Conservation (phyloP, 2,888 invertebrate species). For the Noctua pronuba region DNA sequence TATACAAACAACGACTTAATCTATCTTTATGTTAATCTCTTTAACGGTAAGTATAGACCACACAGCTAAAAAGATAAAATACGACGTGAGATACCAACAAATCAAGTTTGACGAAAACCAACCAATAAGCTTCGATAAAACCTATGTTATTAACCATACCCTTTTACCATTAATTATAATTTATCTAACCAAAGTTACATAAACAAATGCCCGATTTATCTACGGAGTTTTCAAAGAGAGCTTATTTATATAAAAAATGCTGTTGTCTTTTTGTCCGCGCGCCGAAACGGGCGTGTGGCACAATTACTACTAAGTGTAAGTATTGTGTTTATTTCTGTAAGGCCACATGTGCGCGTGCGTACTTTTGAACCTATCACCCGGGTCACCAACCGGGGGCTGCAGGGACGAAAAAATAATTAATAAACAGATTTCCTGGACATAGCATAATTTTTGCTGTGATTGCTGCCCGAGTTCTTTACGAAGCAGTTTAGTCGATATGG, state of each 20-base stretch:
- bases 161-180: conserved; percentile 60
- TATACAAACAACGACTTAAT: neutral
- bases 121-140: conserved; percentile 20
- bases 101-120: conserved; percentile 59
- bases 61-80: conserved; percentile 16
- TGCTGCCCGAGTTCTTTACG: neutral
- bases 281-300: conserved; percentile 84
- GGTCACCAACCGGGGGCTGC: conserved; percentile 54
- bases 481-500: neutral
- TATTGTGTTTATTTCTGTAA: conserved; percentile 88
- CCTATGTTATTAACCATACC: conserved; percentile 44
- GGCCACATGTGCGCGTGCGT: conserved; percentile 84
- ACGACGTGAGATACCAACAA: neutral
- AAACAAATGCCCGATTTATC: conserved; percentile 63
- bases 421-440: neutral
- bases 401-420: neutral
- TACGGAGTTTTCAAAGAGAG: conserved; percentile 82
- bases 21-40: neutral
- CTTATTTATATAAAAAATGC: conserved; percentile 83
- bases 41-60: neutral
- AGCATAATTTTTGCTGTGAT: no score
- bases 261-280: conserved; percentile 78
- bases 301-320: conserved; percentile 84
- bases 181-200: conserved; percentile 58
- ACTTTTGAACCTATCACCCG: conserved; percentile 72